phyloP scores from a whole-genome alignment of 2,113 vertebrate genomes.

The Pagrus major region DNA sequence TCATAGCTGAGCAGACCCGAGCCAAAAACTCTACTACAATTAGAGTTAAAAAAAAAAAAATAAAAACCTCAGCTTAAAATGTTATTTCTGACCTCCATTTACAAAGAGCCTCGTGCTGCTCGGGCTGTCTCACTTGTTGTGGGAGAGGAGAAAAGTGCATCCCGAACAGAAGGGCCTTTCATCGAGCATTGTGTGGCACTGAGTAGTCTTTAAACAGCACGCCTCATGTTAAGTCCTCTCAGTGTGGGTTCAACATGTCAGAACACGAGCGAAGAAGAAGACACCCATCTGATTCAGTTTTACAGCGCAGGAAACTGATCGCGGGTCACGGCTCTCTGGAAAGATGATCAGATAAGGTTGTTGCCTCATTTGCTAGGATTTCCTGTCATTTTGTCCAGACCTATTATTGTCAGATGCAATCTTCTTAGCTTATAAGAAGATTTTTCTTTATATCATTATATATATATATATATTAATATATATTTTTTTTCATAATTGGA shows the following conservation, averaged over 20 bases:
- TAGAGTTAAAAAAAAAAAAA: slow-evolving; percentile 21
- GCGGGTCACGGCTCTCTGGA: slow-evolving; percentile 19
- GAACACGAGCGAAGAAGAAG: slow-evolving; percentile 55
- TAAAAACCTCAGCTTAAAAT: slow-evolving; percentile 32
- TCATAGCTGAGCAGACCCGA: slow-evolving; percentile 28
- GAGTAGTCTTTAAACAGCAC: slow-evolving; percentile 56
- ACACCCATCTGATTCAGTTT: slow-evolving; percentile 41
- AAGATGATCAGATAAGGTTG: slow-evolving; percentile 16
- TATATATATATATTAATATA: no score
- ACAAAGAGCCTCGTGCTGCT: slow-evolving; percentile 42
- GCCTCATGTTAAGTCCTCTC: slow-evolving; percentile 52
- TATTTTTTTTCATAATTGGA: background rate
- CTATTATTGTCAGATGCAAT: background rate
- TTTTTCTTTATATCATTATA: background rate
- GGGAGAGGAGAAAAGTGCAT: slow-evolving; percentile 41
- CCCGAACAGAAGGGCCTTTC: slow-evolving; percentile 56
- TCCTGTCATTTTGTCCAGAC: slow-evolving; percentile 10
- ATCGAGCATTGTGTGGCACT: slow-evolving; percentile 40
- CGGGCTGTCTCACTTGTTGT: slow-evolving; percentile 55
- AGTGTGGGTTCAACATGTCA: slow-evolving; percentile 66
- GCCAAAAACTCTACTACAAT: slow-evolving; percentile 51
- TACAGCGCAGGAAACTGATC: slow-evolving; percentile 33
- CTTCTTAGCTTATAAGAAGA: background rate
- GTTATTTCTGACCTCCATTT: slow-evolving; percentile 61
- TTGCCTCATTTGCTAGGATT: slow-evolving; percentile 25